Percentiles rank a stretch among this genome's conserved stretches.
phyloP scores from a whole-genome alignment of 2,113 vertebrate genomes.

The Chionis minor region DNA sequence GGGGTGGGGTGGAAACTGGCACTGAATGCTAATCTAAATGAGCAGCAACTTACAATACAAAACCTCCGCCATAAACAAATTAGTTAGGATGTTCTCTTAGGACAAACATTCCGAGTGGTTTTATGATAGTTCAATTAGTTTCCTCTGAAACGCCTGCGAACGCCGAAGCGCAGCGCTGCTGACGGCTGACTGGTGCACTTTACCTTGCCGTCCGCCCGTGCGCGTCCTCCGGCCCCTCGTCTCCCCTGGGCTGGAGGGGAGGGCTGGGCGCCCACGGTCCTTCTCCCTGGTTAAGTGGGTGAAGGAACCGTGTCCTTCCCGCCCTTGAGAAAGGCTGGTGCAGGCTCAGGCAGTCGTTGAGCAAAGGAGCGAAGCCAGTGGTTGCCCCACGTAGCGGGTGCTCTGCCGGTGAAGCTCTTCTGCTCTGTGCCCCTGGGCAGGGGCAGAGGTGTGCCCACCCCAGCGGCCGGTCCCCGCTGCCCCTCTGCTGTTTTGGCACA shows the following conservation, averaged over 20 bases:
- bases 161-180: not conserved
- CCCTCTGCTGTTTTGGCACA: not conserved
- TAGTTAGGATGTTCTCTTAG: constrained; percentile 5
- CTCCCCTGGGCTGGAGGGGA: not conserved
- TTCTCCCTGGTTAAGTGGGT: not conserved
- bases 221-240: rapidly evolving
- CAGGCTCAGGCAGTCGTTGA: not conserved
- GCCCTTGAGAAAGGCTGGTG: not conserved
- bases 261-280: not conserved
- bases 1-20: not conserved
- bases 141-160: not conserved
- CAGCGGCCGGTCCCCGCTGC: rapidly evolving
- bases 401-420: not conserved
- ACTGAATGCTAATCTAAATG: constrained; percentile 15
- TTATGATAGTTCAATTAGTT: not conserved
- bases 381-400: not conserved
- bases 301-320: not conserved
- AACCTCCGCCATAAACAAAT: not conserved
- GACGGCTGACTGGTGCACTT: not conserved
- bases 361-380: rapidly evolving
- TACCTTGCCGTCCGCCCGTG: not conserved
- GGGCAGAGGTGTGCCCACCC: not conserved
- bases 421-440: not conserved
- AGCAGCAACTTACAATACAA: not conserved
- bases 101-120: not conserved